phyloP scores from a whole-genome alignment of 1,140 invertebrate species.

The Cotesia typhae region DNA sequence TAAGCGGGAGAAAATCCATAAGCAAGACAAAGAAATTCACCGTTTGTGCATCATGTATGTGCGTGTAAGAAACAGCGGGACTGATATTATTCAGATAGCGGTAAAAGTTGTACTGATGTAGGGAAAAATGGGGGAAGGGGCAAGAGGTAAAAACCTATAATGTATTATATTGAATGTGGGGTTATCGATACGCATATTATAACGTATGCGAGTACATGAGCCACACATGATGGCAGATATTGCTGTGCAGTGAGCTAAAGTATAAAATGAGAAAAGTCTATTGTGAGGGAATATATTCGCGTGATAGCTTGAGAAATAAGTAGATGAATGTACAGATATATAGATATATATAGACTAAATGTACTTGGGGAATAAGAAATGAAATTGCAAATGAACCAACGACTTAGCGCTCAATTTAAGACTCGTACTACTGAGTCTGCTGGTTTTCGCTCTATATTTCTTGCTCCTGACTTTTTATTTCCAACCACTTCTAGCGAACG shows the following conservation, averaged over 20 bases:
- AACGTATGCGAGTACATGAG: neutral
- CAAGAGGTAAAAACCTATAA: too few species aligned
- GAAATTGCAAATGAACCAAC: conserved; percentile 47
- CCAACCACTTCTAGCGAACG: too few species aligned
- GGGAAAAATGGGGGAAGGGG: too few species aligned
- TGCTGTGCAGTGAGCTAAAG: neutral
- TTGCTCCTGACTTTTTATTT: neutral
- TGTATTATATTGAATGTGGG: neutral
- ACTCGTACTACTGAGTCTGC: conserved; percentile 33
- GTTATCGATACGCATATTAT: conserved; percentile 29
- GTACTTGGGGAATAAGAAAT: conserved; percentile 41
- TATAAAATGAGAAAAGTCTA: conserved; percentile 27
- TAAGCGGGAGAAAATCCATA: neutral
- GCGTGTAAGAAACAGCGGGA: neutral
- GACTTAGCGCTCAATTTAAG: conserved; percentile 30
- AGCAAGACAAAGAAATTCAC: conserved; percentile 3
- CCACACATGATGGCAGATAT: neutral
- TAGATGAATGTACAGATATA: conserved; percentile 26
- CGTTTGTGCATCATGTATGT: neutral
- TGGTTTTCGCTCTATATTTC: too few species aligned
- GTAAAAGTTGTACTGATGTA: too few species aligned
- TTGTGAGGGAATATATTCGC: neutral
- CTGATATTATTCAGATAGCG: conserved; percentile 9
- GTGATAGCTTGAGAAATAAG: conserved; percentile 19
- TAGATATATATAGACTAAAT: neutral